Percentiles rank a stretch among this genome's conserved stretches.
These are phyloP conservation scores for Hermodice carunculata DNA, from an alignment of 2,888 invertebrate species.

Conservation along the genomic window DNA sequence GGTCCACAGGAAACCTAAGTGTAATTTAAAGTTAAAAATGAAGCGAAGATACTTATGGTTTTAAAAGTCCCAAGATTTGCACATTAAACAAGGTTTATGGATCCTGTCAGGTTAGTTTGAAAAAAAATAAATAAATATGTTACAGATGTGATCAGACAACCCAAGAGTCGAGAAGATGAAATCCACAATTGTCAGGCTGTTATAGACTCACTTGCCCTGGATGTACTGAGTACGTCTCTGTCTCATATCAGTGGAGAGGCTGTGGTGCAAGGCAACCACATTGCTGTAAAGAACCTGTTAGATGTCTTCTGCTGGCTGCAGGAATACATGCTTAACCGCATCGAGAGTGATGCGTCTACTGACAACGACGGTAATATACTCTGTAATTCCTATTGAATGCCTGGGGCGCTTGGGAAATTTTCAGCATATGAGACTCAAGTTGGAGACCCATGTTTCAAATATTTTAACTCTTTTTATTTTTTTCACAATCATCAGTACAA, in stretches of 20 bases:
- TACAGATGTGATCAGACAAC: constrained; percentile 41
- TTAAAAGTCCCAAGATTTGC: neutral
- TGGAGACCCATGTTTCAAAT: too few relatives aligned
- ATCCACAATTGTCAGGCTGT: constrained; percentile 66
- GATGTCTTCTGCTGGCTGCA: constrained; percentile 66
- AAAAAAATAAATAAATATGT: too few relatives aligned
- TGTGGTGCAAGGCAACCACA: constrained; percentile 55
- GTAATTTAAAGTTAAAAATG: neutral
- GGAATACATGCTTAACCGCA: constrained; percentile 65
- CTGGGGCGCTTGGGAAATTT: too few relatives aligned
- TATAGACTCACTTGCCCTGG: constrained; percentile 64
- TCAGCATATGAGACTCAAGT: too few relatives aligned
- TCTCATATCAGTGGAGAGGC: constrained; percentile 65
- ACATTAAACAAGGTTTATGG: too few relatives aligned
- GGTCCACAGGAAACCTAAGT: too few relatives aligned
- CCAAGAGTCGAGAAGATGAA: constrained; percentile 62
- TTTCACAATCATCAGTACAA: too few relatives aligned
- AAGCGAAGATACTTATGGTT: neutral
- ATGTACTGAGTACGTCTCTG: constrained; percentile 65
- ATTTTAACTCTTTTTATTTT: too few relatives aligned
- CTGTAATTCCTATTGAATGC: too few relatives aligned
- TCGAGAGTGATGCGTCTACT: constrained; percentile 54
- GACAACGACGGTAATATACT: neutral
- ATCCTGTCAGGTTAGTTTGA: constrained; percentile 20
- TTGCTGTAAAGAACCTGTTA: constrained; percentile 60